phyloP scores from a whole-genome alignment of 2,113 vertebrate species.

The Microtus montanus region DNA sequence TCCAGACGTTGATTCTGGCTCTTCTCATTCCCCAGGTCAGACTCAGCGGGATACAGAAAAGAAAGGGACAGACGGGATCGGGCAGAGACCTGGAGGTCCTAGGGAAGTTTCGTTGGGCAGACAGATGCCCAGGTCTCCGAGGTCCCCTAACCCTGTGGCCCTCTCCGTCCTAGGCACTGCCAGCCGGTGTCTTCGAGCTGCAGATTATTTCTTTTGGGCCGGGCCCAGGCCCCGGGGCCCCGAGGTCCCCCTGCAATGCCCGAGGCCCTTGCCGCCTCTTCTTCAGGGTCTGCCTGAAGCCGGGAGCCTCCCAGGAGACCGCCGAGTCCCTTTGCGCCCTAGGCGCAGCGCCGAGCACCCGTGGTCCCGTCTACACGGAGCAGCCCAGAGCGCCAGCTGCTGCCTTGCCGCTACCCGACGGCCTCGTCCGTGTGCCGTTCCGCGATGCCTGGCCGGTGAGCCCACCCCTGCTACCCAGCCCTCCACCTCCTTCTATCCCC shows the following conservation, averaged over 20 bases:
- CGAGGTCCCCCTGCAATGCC: slow-evolving; percentile 61
- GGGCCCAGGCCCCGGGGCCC: slow-evolving; percentile 12
- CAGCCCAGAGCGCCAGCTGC: slow-evolving; percentile 82
- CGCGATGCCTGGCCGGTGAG: slow-evolving; percentile 93
- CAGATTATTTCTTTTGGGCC: slow-evolving; percentile 89
- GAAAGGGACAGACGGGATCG: not conserved
- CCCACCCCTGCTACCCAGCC: not conserved
- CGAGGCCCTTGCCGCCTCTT: slow-evolving; percentile 87
- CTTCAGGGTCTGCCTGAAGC: slow-evolving; percentile 92
- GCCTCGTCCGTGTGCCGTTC: slow-evolving; percentile 88
- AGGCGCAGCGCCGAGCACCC: slow-evolving; percentile 86
- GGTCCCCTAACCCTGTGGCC: not conserved
- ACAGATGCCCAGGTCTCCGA: not conserved
- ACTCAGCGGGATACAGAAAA: not conserved
- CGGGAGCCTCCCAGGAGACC: slow-evolving; percentile 86
- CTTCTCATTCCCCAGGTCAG: slow-evolving; percentile 74
- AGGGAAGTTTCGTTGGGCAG: not conserved
- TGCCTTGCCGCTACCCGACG: slow-evolving; percentile 82
- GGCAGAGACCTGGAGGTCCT: not conserved
- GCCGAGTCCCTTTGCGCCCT: slow-evolving; percentile 90
- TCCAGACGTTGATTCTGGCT: slow-evolving; percentile 29
- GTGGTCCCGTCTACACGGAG: slow-evolving; percentile 80
- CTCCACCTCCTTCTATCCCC: not conserved
- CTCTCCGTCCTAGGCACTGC: slow-evolving; percentile 79
- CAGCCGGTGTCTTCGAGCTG: slow-evolving; percentile 91